Percentiles rank a stretch among this genome's conserved stretches.
Evolutionary conservation across 1,140 invertebrate genomes (phyloP).

Genomic region (Sarcophaga peregrina): DNA sequence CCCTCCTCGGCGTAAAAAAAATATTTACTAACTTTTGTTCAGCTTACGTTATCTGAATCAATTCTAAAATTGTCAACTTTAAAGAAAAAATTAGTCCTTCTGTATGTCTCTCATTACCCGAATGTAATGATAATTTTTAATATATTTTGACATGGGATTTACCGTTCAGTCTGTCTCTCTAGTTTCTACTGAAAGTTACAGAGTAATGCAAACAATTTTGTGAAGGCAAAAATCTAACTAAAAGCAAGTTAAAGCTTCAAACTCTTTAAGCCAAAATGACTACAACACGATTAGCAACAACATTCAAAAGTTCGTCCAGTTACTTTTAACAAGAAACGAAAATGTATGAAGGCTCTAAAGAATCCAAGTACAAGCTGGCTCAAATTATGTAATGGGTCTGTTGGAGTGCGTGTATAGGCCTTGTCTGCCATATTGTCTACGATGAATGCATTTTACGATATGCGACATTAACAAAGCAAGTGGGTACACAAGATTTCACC

Average conservation of each 20-base stretch:
- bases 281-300: not conserved
- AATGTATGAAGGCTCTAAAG: not conserved
- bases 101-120: no score
- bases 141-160: no score
- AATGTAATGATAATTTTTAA: no score
- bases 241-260: no score
- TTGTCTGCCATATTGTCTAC: not conserved
- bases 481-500: not conserved
- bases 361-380: not conserved
- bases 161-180: no score
- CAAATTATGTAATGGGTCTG: not conserved
- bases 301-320: not conserved
- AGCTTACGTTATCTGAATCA: no score
- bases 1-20: no score
- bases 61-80: no score
- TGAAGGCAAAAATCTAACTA: not conserved
- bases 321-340: slow-evolving; percentile 26
- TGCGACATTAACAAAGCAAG: not conserved
- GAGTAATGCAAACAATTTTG: not conserved
- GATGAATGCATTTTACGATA: slow-evolving; percentile 21
- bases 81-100: no score
- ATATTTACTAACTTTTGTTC: no score
- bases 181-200: no score
- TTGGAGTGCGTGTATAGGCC: not conserved
- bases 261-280: not conserved